Evolutionary conservation across 1,140 invertebrate genomes (phyloP).

Genomic region (Megalopta genalis): DNA sequence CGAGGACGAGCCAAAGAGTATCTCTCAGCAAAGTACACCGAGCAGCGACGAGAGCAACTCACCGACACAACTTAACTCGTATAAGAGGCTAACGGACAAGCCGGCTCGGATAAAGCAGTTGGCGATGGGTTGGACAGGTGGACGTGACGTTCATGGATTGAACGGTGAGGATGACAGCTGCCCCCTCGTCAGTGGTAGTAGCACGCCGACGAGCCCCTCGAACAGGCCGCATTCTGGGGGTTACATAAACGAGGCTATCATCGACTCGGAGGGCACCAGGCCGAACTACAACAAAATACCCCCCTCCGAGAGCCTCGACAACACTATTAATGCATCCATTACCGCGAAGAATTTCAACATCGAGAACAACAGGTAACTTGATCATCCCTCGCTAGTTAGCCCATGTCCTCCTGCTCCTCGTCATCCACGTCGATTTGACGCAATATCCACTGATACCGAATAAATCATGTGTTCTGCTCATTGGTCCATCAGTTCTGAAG

Average conservation of each 20-base stretch:
- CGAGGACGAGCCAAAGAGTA: conserved; percentile 76
- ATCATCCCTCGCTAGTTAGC: no score
- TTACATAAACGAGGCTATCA: conserved; percentile 87
- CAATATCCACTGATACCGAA: no score
- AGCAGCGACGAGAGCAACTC: conserved; percentile 93
- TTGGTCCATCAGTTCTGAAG: no score
- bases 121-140: conserved; percentile 84
- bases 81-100: conserved; percentile 89
- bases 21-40: conserved; percentile 84
- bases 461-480: no score
- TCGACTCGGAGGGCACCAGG: conserved; percentile 76
- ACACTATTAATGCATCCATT: conserved; percentile 78
- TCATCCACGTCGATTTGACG: no score
- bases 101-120: conserved; percentile 90
- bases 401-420: no score
- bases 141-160: conserved; percentile 75
- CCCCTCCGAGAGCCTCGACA: conserved; percentile 78
- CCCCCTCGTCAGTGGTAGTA: conserved; percentile 82
- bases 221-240: conserved; percentile 86
- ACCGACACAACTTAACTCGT: conserved; percentile 92
- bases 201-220: conserved; percentile 80
- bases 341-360: conserved; percentile 80
- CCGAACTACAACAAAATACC: conserved; percentile 77
- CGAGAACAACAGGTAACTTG: conserved; percentile 80
- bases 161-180: conserved; percentile 82